Percentiles rank a stretch among this genome's conserved stretches.
phyloP scores from a whole-genome alignment of 2,888 invertebrate species.

The Axea sp. region DNA sequence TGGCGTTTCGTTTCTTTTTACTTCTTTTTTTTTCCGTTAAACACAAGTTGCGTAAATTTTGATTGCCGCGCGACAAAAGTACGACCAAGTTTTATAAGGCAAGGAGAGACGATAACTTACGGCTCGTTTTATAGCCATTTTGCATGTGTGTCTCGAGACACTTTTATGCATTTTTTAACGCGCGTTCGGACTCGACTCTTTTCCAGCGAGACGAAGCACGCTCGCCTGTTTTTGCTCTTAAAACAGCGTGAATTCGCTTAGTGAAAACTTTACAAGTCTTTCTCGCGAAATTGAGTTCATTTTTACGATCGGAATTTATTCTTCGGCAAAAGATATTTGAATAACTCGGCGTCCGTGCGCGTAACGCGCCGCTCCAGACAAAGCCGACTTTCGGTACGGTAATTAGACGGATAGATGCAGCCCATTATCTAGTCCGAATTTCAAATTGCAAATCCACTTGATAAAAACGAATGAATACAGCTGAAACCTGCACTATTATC shows the following conservation, averaged over 20 bases:
- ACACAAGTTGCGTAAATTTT: slow-evolving; percentile 30
- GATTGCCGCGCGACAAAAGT: slow-evolving; percentile 37
- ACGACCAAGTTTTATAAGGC: slow-evolving; percentile 23
- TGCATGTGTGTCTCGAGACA: slow-evolving; percentile 49
- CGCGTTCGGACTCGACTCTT: slow-evolving; percentile 14
- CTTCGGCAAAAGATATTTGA: slow-evolving; percentile 8
- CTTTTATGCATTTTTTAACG: slow-evolving; percentile 56
- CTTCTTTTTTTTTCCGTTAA: neutral
- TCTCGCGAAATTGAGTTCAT: slow-evolving; percentile 13
- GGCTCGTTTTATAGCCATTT: slow-evolving; percentile 46
- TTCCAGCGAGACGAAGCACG: slow-evolving; percentile 4
- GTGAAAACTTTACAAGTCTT: slow-evolving; percentile 10
- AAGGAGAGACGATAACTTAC: slow-evolving; percentile 42
- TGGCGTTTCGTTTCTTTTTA: neutral
- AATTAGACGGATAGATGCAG: slow-evolving; percentile 7
- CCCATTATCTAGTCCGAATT: slow-evolving; percentile 10
- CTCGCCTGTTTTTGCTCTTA: slow-evolving; percentile 17
- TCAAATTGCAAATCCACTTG: slow-evolving; percentile 18
- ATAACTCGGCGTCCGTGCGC: neutral
- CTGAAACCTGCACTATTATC: slow-evolving; percentile 6
- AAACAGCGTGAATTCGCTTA: slow-evolving; percentile 11
- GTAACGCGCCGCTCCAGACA: slow-evolving; percentile 7
- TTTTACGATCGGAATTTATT: slow-evolving; percentile 24
- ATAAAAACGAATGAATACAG: slow-evolving; percentile 5
- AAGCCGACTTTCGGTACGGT: neutral